Conservation (phyloP, 1,140 invertebrate genomes). For the Hycleus cichorii region DNA sequence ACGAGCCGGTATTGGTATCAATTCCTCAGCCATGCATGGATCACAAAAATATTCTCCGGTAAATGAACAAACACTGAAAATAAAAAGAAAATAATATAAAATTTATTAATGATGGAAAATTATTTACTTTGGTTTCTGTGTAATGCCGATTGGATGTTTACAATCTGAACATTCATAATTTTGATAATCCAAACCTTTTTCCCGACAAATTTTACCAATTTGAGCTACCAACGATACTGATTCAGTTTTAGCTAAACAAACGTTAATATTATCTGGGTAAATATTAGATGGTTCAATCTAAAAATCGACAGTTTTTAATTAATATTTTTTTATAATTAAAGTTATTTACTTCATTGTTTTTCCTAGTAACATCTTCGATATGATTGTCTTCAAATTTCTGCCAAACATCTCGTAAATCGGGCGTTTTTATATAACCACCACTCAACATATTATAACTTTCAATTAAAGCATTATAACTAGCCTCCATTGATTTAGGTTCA, state of each 20-base stretch:
- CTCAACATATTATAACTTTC: conserved; percentile 48
- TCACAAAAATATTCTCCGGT: conserved; percentile 82
- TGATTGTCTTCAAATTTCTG: conserved; percentile 31
- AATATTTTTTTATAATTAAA: no score
- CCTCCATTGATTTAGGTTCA: conserved; percentile 38
- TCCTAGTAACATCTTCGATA: conserved; percentile 1
- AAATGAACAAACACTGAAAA: conserved; percentile 70
- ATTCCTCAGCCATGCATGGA: conserved; percentile 75
- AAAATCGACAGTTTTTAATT: neutral
- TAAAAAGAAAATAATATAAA: conserved; percentile 4
- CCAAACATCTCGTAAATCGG: conserved; percentile 54
- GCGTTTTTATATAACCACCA: conserved; percentile 46
- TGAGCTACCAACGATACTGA: conserved; percentile 40
- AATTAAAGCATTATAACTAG: conserved; percentile 47
- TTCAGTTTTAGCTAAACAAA: conserved; percentile 18
- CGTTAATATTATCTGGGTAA: neutral
- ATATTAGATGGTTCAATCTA: neutral
- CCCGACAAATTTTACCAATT: conserved; percentile 61
- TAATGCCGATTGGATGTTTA: conserved; percentile 37
- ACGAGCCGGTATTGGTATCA: conserved; percentile 76
- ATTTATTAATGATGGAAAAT: neutral
- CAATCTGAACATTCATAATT: conserved; percentile 82
- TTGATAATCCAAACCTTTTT: conserved; percentile 78
- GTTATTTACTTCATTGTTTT: conserved; percentile 2
- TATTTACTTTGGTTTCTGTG: conserved; percentile 31